Evolutionary conservation across 1,140 invertebrate genomes (phyloP).

Genomic region (Plectus sambesii): DNA sequence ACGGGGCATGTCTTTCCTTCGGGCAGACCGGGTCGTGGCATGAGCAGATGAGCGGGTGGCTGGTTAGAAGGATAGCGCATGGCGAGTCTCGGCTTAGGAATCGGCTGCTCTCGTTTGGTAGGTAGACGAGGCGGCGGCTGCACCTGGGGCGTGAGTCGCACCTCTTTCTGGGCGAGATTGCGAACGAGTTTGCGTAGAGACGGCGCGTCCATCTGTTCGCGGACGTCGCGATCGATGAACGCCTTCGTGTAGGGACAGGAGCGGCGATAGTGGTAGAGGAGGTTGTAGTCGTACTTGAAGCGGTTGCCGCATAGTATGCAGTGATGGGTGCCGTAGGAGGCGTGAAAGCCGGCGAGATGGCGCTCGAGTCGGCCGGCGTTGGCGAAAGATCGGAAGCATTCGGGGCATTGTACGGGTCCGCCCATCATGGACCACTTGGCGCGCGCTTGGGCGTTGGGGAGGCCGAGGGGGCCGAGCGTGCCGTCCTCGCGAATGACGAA

Average conservation of each 20-base stretch:
- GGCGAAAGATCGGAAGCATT: constrained; percentile 24
- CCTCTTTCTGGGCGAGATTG: constrained; percentile 8
- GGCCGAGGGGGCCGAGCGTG: not conserved
- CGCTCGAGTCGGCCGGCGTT: constrained; percentile 28
- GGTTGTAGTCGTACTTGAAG: constrained; percentile 43
- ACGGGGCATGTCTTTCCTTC: constrained; percentile 10
- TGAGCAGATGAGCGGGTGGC: too few relatives aligned
- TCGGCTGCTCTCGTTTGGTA: constrained; percentile 6
- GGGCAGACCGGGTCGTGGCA: too few relatives aligned
- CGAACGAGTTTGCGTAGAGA: constrained; percentile 15
- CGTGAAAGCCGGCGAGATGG: constrained; percentile 36
- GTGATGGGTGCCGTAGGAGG: constrained; percentile 34
- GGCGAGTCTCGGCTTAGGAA: constrained; percentile 5
- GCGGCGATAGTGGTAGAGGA: constrained; percentile 38
- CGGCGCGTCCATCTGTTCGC: constrained; percentile 30
- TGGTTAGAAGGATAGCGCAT: too few relatives aligned
- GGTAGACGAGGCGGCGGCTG: constrained; percentile 1
- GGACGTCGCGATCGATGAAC: constrained; percentile 30
- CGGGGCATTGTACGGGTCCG: constrained; percentile 24
- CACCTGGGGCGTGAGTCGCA: constrained; percentile 1
- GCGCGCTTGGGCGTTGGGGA: constrained; percentile 1
- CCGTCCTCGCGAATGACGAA: not conserved
- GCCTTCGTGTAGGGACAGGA: constrained; percentile 35
- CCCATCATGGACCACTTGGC: constrained; percentile 20
- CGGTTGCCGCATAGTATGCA: constrained; percentile 39